Base-by-base conservation (phyloP, 2,888 invertebrate species). In the Trissolcus brochymenae region DNA sequence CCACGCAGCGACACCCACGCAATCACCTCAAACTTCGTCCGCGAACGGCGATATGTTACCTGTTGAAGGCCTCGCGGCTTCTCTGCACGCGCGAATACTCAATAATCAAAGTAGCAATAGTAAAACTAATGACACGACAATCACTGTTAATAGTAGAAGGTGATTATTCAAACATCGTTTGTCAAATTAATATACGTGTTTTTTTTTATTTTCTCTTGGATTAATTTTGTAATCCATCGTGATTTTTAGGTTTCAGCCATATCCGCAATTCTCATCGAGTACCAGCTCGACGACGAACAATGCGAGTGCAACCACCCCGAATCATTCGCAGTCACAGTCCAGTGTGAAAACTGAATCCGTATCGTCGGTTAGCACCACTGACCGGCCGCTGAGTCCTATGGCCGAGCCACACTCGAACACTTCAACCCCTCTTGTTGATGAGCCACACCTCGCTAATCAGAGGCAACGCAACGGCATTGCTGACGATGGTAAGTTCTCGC, bases 1-100 rank as follows among this genome's bases (percentile, higher is more conserved):
- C 14, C 80, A 79, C 82, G 43, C 84, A 72, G 68, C 83, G 83
- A 60, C 84, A 80, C 80, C 86, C 81, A 81, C 81, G 14, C 83
- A 83, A 65, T 64, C 81, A 13, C 62, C 76, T 21, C 82, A 84
- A 72, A 67, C 83, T 21, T 74, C 86, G 35, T 75, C 84, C n/a
- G 60, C 64, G 13, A 87, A 87, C 43, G 86, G 87, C 11, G 87
- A 88, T 59, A 84, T 87, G 67, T 82, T 87, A 60, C 90, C 90
- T 1, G 86, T 91, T 6, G 92, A 92, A 92, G 95, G 96, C 73
- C 88, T 96, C 75, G 96, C 96, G 21, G 96, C 95, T 60, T 95
- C 95, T 66, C 89, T 96, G 79, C 95, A 95, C 87, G 95, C 94
- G 73, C 92, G 95, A 81, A 94, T 95, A 81, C 91, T 95, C 90